These are phyloP conservation scores for Conistra vaccinii DNA, from an alignment of 2,888 invertebrate genomes.

Conservation along the genomic window DNA sequence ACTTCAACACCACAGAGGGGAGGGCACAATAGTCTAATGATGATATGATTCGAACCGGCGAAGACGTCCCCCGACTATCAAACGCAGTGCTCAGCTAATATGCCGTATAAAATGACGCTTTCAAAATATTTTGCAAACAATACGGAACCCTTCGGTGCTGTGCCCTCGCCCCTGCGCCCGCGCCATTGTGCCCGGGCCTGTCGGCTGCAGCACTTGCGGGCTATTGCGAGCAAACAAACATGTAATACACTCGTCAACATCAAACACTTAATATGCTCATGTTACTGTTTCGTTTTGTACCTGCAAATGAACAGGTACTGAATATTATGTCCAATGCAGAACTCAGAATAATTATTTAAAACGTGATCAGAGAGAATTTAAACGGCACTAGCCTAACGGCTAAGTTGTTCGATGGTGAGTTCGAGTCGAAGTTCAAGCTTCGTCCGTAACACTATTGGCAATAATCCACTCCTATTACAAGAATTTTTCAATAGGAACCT, in stretches of 20 bases:
- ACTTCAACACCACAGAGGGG: conserved; percentile 73
- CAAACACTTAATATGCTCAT: conserved; percentile 55
- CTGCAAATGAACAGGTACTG: conserved; percentile 26
- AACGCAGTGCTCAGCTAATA: conserved; percentile 87
- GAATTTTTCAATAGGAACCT: not conserved
- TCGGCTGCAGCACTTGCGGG: conserved; percentile 81
- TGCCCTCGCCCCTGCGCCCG: conserved; percentile 76
- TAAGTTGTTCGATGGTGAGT: not conserved
- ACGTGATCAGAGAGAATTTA: not conserved
- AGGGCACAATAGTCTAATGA: conserved; percentile 84
- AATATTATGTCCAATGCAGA: not conserved
- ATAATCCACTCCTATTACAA: too few relatives aligned
- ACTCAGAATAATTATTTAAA: conserved; percentile 8
- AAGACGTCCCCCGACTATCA: conserved; percentile 88
- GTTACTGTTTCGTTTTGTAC: conserved; percentile 44
- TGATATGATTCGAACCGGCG: conserved; percentile 84
- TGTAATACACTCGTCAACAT: conserved; percentile 64
- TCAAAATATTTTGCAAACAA: conserved; percentile 91
- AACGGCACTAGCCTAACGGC: too few relatives aligned
- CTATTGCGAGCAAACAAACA: conserved; percentile 68
- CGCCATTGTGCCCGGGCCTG: conserved; percentile 74
- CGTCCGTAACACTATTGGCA: not conserved
- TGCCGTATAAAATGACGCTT: conserved; percentile 89
- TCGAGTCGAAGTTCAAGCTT: conserved; percentile 1
- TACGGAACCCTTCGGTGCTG: conserved; percentile 82